Base-by-base conservation (phyloP, 1,140 invertebrate species). In the Hycleus cichorii region DNA sequence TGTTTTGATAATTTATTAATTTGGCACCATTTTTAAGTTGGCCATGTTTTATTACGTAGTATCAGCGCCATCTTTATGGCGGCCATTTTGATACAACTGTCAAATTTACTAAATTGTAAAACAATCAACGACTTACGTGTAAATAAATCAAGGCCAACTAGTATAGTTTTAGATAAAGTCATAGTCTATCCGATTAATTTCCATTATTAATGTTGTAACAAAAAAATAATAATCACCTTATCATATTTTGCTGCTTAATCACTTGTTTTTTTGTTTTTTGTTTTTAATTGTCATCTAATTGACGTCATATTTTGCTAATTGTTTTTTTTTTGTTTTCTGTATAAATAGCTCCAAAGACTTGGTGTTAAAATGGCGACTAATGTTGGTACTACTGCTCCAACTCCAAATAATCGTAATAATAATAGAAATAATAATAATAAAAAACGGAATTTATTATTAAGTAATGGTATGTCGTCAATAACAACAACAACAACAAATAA, bases 271-370 rank as follows among this genome's bases (percentile, higher is more conserved):
- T n/a, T 42, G 40, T 42, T 10, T 42, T n/a, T 9, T 10, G 3
- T 42, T 7, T 42, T n/a, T 11, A 4, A n/a, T 42, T 42, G 9
- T 42, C 4, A n/a, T 42, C 11, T n/a, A 4, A 4, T 7, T 39
- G 10, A 39, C 10, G 10, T 39, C 39, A 39, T 39, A 7, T 39
- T 39, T 39, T 10, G 2, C 39, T 39, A 10, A 39, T 7, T 39
- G 4, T 42, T 11, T 32, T 32, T 5, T 32, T 4, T 32, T 32
- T 32, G 4, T 32, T 32, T 4, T 32, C 4, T 32, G 2, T 32
- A 7, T 32, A 7, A 32, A n/a, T 57, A 76, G 74, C 61, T 76
- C 25, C 73, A 75, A 70, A 63, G 74, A 64, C 62, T 76, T 56
- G 72, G 71, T 12, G 62, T 72, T 57, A 75, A 71, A 58, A 76